Percentiles rank a stretch among this genome's conserved stretches.
Conservation (phyloP, 2,888 invertebrate species). For the Panopea generosa region DNA sequence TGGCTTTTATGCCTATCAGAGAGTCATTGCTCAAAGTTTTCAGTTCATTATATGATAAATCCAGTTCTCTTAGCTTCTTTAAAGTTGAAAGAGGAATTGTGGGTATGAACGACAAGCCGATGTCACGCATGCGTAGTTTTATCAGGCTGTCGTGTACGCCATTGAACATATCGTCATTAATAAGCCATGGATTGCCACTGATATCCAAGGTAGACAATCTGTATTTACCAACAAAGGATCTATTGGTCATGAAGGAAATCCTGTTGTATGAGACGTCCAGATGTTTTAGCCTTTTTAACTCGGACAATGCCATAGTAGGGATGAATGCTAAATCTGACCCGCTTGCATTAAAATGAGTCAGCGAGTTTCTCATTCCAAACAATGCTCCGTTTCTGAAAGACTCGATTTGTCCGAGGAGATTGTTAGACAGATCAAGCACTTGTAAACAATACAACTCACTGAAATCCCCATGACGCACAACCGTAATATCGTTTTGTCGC, state of each 20-base stretch:
- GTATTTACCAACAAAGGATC: conserved; percentile 48
- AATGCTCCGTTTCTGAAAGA: conserved; percentile 55
- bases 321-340: conserved; percentile 43
- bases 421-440: conserved; percentile 56
- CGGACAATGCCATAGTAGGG: conserved; percentile 47
- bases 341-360: conserved; percentile 31
- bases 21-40: conserved; percentile 40
- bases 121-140: conserved; percentile 37
- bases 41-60: conserved; percentile 45
- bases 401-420: conserved; percentile 57
- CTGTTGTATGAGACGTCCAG: conserved; percentile 57
- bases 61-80: conserved; percentile 25
- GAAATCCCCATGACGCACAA: conserved; percentile 51
- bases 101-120: conserved; percentile 40
- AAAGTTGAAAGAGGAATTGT: conserved; percentile 33
- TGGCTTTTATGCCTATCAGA: conserved; percentile 43
- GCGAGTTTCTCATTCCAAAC: conserved; percentile 47
- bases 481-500: conserved; percentile 53
- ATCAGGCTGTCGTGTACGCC: conserved; percentile 41
- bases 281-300: conserved; percentile 38
- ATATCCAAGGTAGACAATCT: conserved; percentile 49
- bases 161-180: conserved; percentile 51
- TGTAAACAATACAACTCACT: conserved; percentile 49
- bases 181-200: conserved; percentile 49
- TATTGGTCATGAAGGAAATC: conserved; percentile 46